A percentile compares a stretch with the other conserved stretches of the same genome.
These are phyloP conservation scores for Drosophila aldrichi DNA, from an alignment of 2,888 invertebrate species.

Conservation along the genomic window DNA sequence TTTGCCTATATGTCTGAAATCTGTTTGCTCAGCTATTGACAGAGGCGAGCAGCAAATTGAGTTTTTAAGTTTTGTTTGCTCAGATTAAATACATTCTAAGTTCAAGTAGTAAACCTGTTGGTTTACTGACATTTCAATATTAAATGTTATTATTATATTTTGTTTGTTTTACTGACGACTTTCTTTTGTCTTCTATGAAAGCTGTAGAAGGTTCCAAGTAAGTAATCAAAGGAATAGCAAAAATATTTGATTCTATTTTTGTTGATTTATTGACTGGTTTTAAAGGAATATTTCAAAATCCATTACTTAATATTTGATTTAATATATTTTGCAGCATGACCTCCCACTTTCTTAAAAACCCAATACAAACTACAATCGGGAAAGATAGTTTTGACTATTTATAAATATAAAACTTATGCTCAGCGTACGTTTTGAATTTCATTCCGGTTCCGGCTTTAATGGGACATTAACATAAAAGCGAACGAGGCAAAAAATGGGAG, in stretches of 20 bases:
- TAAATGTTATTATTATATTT: background rate
- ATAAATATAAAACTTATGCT: slow-evolving; percentile 5
- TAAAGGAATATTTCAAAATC: too few relatives aligned
- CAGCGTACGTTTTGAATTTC: slow-evolving; percentile 32
- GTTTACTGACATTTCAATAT: slow-evolving; percentile 20
- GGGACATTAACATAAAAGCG: slow-evolving; percentile 57
- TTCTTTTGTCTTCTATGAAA: background rate
- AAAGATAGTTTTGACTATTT: slow-evolving; percentile 9
- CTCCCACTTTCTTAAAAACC: slow-evolving; percentile 61
- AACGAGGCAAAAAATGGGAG: slow-evolving; percentile 38
- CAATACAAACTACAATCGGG: background rate
- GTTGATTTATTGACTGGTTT: background rate
- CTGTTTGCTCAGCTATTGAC: slow-evolving; percentile 48
- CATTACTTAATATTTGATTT: background rate
- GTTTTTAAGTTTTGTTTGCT: slow-evolving; percentile 39
- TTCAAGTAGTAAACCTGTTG: slow-evolving; percentile 27
- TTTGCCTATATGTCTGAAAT: slow-evolving; percentile 25
- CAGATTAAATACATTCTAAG: slow-evolving; percentile 26
- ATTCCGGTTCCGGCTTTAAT: slow-evolving; percentile 69
- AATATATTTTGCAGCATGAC: slow-evolving; percentile 10
- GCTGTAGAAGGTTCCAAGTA: background rate
- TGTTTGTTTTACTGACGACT: slow-evolving; percentile 9
- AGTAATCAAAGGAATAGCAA: background rate
- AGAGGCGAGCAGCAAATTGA: slow-evolving; percentile 24
- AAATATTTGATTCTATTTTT: too few relatives aligned